Conservation (phyloP, 2,113 vertebrate genomes). For the Python bivittatus region DNA sequence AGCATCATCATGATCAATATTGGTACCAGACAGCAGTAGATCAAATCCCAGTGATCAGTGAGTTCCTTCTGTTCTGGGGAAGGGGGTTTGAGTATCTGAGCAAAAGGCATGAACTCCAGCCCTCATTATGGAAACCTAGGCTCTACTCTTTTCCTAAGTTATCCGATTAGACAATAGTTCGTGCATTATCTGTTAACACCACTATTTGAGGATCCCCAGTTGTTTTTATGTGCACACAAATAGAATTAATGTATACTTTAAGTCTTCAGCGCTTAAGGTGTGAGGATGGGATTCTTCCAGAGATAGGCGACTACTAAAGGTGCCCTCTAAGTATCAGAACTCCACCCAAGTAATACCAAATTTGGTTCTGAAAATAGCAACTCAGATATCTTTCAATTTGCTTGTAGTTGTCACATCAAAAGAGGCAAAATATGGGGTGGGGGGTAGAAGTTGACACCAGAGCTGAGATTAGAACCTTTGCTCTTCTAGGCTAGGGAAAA, state of each 20-base stretch:
- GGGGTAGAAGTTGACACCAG: too few species aligned
- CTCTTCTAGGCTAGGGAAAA: background rate
- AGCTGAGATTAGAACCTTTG: too few species aligned
- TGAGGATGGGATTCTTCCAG: background rate
- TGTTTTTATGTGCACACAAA: background rate
- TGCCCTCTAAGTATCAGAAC: background rate
- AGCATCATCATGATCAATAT: constrained; percentile 9
- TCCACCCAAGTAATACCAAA: background rate
- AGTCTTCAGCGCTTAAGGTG: background rate
- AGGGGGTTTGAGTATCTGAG: background rate
- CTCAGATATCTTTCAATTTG: background rate
- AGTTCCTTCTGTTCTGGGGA: background rate
- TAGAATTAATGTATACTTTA: background rate
- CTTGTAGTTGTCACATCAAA: background rate
- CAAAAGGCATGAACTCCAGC: background rate
- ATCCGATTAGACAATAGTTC: background rate
- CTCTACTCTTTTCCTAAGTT: background rate
- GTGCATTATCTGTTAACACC: background rate
- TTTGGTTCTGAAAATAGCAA: background rate
- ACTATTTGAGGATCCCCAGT: background rate
- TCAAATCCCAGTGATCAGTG: constrained; percentile 27
- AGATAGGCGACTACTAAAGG: background rate
- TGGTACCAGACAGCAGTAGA: constrained; percentile 21
- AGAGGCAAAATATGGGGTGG: accelerated
- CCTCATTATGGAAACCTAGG: background rate